Base-by-base conservation (phyloP, 2,113 vertebrate genomes). In the Corythornis cristatus region DNA sequence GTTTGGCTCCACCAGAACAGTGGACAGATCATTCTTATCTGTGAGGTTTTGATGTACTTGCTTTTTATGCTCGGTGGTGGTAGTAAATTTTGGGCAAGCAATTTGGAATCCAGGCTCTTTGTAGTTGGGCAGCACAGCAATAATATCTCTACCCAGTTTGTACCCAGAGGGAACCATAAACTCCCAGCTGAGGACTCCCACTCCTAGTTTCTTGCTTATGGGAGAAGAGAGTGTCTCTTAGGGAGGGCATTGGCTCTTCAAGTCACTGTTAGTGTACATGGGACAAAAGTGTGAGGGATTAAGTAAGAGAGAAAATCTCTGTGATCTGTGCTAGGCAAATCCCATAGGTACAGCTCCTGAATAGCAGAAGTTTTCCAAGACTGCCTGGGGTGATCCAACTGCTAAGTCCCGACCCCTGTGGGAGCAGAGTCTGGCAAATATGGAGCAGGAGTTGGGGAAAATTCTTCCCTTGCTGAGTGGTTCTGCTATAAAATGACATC, bases 151-250 rank as follows among this genome's bases (percentile, higher is more conserved):
- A 43, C 67, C 65, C 67, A 89, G 67, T 85, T 76, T 92, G 50
- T 89, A 93, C 66, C 70, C 83, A 76, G 93, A 86, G 70, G 81
- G 77, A 85, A 77, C 57, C 71, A 79, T 62, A 89, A 93, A 89
- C 3, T 1, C 28, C 45, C 81, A 90, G 37, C 35, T 68, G 46
- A 86, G 77, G 48, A 50, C 48, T 75, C 77, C 83, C 57, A 86
- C 29, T 81, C 79, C 40, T 82, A 80, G 35, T 61, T 81, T 37
- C 70, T 65, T 73, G 35, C 66, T 79, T 54, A 66, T 37, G 73
- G 77, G 62, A 86, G 83, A 77, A 75, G 31, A 89, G 18, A 58
- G 58, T 3, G 0, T 58, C 66, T 85, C 58, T 78, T 57, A 61
- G 62, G 25, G 74, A 86, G 57, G 45, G 76, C 87, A 74, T 54